phyloP scores from a whole-genome alignment of 2,888 invertebrate genomes.

The Tipula vernalis region DNA sequence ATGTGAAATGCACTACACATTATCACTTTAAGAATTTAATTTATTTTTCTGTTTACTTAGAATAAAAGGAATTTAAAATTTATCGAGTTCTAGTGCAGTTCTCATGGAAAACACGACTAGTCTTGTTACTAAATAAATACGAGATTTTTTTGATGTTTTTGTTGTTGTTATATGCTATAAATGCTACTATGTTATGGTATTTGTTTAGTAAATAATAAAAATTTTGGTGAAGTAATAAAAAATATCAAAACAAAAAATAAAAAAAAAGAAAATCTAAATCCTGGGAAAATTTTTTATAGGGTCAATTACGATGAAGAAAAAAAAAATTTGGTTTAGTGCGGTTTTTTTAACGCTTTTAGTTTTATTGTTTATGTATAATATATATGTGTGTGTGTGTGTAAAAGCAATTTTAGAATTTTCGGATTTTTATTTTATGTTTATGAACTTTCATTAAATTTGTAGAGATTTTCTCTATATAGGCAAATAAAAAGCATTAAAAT shows the following conservation, averaged over 20 bases:
- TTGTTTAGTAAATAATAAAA: background rate
- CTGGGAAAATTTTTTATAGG: background rate
- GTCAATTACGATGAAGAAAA: background rate
- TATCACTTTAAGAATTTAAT: too few species aligned
- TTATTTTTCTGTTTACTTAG: too few species aligned
- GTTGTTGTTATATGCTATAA: background rate
- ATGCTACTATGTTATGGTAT: background rate
- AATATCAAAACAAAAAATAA: background rate
- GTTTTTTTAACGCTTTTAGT: background rate
- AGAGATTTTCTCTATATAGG: background rate
- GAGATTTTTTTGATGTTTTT: background rate
- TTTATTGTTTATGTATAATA: background rate
- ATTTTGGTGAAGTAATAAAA: background rate
- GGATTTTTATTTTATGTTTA: background rate
- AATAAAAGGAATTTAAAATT: too few species aligned
- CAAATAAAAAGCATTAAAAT: background rate
- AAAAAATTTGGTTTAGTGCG: background rate
- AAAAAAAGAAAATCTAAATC: background rate
- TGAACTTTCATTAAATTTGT: background rate
- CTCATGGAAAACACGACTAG: too few species aligned
- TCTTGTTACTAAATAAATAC: background rate
- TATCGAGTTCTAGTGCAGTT: too few species aligned
- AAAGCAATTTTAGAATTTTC: background rate
- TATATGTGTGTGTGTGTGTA: background rate
- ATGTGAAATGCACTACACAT: too few species aligned